A percentile compares a stretch with the other conserved stretches of the same genome.
phyloP scores from a whole-genome alignment of 2,113 vertebrate species.

The Siniperca chuatsi region DNA sequence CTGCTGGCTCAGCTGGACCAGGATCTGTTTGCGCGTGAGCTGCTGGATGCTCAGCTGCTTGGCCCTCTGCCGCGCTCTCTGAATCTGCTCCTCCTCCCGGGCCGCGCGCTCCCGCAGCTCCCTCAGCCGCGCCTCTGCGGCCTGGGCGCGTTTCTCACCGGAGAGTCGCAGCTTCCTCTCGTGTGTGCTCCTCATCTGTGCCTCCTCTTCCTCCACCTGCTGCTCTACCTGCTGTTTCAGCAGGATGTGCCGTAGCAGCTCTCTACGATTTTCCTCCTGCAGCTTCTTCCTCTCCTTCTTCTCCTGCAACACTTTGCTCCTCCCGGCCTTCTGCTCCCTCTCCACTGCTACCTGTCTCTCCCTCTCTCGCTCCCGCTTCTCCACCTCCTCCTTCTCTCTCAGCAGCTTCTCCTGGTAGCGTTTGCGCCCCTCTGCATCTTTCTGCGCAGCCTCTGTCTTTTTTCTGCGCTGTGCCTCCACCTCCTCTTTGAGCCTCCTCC shows the following conservation, averaged over 20 bases:
- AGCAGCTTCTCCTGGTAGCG: conserved; percentile 68
- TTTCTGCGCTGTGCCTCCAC: conserved; percentile 61
- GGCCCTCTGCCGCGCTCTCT: conserved; percentile 62
- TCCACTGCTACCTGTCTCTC: conserved; percentile 62
- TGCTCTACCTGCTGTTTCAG: conserved; percentile 80
- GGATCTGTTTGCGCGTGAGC: conserved; percentile 66
- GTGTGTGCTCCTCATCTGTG: conserved; percentile 65
- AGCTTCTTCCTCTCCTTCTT: conserved; percentile 63
- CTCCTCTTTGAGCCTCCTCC: conserved; percentile 69
- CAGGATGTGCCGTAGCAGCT: conserved; percentile 80
- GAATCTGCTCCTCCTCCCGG: conserved; percentile 73
- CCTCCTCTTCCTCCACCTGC: conserved; percentile 76
- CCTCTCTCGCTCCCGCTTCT: conserved; percentile 55
- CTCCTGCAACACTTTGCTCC: conserved; percentile 61
- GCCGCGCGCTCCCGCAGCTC: conserved; percentile 69
- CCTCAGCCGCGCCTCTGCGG: conserved; percentile 51
- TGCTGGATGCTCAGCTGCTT: conserved; percentile 60
- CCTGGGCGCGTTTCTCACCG: conserved; percentile 55
- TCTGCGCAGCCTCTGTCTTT: conserved; percentile 46
- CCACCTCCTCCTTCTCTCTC: conserved; percentile 62
- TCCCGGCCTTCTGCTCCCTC: conserved; percentile 70
- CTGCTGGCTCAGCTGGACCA: conserved; percentile 72
- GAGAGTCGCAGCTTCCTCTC: conserved; percentile 73
- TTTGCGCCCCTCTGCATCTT: conserved; percentile 67
- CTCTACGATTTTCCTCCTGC: conserved; percentile 75